phyloP scores from a whole-genome alignment of 2,888 invertebrate species.

The Drosophila mercatorum region DNA sequence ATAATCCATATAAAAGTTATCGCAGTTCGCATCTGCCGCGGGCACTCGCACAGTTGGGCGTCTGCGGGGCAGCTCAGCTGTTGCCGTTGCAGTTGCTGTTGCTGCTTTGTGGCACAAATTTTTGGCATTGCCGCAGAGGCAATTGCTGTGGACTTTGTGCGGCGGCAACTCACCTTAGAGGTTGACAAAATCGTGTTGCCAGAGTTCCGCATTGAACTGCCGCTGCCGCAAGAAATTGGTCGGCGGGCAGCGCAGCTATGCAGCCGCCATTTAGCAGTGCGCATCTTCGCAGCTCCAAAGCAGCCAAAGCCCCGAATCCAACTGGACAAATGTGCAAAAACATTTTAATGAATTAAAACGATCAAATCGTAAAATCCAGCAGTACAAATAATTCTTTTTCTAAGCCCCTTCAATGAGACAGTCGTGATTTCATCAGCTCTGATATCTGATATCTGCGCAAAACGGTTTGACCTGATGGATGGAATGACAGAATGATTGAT shows the following conservation, averaged over 20 bases:
- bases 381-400: conserved; percentile 32
- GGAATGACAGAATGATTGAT: background rate
- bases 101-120: conserved; percentile 65
- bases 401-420: conserved; percentile 10
- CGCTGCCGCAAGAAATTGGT: conserved; percentile 57
- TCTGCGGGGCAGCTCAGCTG: conserved; percentile 43
- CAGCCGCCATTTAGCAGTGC: conserved; percentile 32
- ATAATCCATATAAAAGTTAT: conserved; percentile 27
- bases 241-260: conserved; percentile 65
- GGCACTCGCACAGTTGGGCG: conserved; percentile 51
- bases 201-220: conserved; percentile 75
- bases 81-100: conserved; percentile 29
- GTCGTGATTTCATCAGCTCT: conserved; percentile 18
- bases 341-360: conserved; percentile 75
- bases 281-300: conserved; percentile 37
- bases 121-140: conserved; percentile 64
- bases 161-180: conserved; percentile 66
- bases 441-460: background rate
- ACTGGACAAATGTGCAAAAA: conserved; percentile 59
- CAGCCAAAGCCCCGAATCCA: conserved; percentile 12
- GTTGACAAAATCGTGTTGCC: conserved; percentile 76
- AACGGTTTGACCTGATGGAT: conserved; percentile 4
- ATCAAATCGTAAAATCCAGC: conserved; percentile 42
- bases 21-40: conserved; percentile 11
- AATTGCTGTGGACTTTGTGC: conserved; percentile 36